phyloP scores from a whole-genome alignment of 2,888 invertebrate genomes.

The Amphipoea lucens region DNA sequence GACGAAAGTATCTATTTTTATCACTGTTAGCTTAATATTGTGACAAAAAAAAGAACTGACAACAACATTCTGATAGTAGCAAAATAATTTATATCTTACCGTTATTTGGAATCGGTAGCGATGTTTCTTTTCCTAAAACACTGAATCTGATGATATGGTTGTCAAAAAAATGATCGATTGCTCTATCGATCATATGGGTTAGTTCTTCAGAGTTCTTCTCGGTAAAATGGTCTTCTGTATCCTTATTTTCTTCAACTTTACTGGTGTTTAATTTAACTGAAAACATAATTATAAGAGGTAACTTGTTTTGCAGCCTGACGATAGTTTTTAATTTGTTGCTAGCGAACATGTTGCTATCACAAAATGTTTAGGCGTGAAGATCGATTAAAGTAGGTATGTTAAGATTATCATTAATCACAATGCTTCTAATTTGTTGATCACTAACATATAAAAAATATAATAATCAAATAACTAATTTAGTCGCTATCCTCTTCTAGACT shows the following conservation, averaged over 20 bases:
- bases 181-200: constrained; percentile 86
- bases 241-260: constrained; percentile 59
- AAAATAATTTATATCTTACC: constrained; percentile 70
- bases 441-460: too few relatives aligned
- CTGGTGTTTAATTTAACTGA: constrained; percentile 78
- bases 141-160: constrained; percentile 87
- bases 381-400: neutral
- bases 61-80: neutral
- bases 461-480: neutral
- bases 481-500: neutral
- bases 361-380: constrained; percentile 13
- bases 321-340: neutral
- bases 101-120: constrained; percentile 77
- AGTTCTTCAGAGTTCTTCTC: constrained; percentile 76
- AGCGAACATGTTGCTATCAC: constrained; percentile 3
- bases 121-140: constrained; percentile 78
- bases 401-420: neutral
- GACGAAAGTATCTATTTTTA: too few relatives aligned
- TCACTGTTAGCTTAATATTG: neutral
- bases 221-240: constrained; percentile 48
- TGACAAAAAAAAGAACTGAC: neutral
- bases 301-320: neutral
- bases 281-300: neutral
- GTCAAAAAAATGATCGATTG: constrained; percentile 90
- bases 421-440: neutral